Percentiles rank a stretch among this genome's conserved stretches.
Evolutionary conservation across 2,113 vertebrate genomes (phyloP).

Genomic region (Brachirus orientalis): DNA sequence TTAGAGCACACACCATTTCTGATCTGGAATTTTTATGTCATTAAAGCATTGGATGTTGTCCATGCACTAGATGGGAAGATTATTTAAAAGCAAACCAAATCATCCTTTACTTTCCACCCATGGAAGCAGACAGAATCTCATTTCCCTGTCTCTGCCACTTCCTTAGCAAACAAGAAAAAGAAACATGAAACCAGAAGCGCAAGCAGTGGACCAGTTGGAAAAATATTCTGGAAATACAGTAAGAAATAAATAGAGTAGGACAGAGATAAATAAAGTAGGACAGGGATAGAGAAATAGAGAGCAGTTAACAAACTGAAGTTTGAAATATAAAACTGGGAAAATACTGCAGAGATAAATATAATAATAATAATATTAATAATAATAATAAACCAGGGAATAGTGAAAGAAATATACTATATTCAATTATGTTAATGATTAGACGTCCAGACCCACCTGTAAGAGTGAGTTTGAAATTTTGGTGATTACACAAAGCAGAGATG

Average conservation of each 20-base stretch:
- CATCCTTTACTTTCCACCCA: slow-evolving; percentile 1
- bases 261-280: no score
- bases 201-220: slow-evolving; percentile 14
- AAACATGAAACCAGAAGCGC: slow-evolving; percentile 31
- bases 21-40: no score
- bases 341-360: no score
- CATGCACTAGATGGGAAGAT: slow-evolving; percentile 2
- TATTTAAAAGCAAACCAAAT: slow-evolving; percentile 6
- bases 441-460: slow-evolving; percentile 57
- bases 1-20: no score
- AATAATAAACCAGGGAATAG: slow-evolving; percentile 3
- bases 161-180: slow-evolving; percentile 15
- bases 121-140: slow-evolving; percentile 12
- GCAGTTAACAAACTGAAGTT: slow-evolving; percentile 20
- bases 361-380: neutral
- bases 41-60: neutral
- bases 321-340: no score
- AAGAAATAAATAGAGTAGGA: slow-evolving; percentile 21
- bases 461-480: slow-evolving; percentile 55
- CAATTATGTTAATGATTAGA: slow-evolving; percentile 9
- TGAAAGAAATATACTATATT: slow-evolving; percentile 17
- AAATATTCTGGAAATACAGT: slow-evolving; percentile 24
- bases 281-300: slow-evolving; percentile 18
- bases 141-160: slow-evolving; percentile 22
- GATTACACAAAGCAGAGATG: slow-evolving; percentile 74